Evolutionary conservation across 2,888 invertebrate genomes (phyloP), one percentile per base, ranked within the genome.

Genomic region (Tachina lurida): DNA sequence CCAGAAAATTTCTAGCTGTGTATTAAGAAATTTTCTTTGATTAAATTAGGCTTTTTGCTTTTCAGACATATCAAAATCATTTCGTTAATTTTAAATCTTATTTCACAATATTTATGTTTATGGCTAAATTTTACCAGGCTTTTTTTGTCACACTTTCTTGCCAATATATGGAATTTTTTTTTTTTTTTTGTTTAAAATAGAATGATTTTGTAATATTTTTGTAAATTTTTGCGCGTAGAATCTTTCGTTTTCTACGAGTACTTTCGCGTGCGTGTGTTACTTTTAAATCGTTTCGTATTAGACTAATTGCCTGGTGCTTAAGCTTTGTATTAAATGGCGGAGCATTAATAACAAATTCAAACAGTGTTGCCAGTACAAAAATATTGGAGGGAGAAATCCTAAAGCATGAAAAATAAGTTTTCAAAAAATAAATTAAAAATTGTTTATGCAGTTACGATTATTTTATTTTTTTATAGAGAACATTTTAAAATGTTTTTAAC

Each of bases 271-370:
- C 82, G 67, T 73, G 60, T 83, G 75, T 67, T 79, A 45, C 75
- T 75, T 79, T 75, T 31, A 54, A 67, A 86, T 83, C 60, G 65
- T n/a, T 83, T 71, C 22, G 58, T 31, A 39, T 62, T 75, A 70
- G 85, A 83, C 86, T 82, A 75, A 12, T 79, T 65, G 78, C 58
- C 52, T 54, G 10, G 7, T 47, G 31, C 39, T 78, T 76, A 10
- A 74, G 60, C 47, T 56, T 80, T 80, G 39, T 56, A 65, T 70
- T 76, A 54, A 82, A 47, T 70, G 56, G 10, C 43, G 49, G 45
- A 63, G 52, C n/a, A 73, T 71, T 31, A 77, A 31, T 31, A 10
- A 10, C 22, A 58, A 65, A 39, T 52, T 17, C 31, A 31, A 43
- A 60, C 4, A 68, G 15, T 41, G 63, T 45, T 68, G 60, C 80